Base-by-base conservation (phyloP, 2,888 invertebrate genomes). In the Coleophora deauratella region DNA sequence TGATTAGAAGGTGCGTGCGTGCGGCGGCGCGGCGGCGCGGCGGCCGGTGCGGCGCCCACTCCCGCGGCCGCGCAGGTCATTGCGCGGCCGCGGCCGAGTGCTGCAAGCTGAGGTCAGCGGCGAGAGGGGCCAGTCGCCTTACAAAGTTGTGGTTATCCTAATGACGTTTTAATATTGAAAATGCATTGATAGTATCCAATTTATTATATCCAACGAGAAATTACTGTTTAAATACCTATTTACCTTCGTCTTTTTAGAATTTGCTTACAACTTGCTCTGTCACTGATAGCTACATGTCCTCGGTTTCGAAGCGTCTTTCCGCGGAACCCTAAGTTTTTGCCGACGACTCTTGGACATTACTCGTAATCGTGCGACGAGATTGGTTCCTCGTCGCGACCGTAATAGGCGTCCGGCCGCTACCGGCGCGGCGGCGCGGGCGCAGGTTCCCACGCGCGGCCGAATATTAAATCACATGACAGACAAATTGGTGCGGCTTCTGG, bases 391-490 rank as follows among this genome's bases (percentile, higher is more conserved):
- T 34, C 43, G 50, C 46, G 39, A 41, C 33, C 41, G 45, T 57
- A 54, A 55, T 47, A 42, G 47, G 46, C 32, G 27, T 39, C 27
- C 12, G 32, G 9, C 32, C n/a, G 38, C 34, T 35, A 27, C 39
- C 27, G 33, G 13, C 27, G 6, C 28, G 31, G 44, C 47, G 41
- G 36, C 39, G 35, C 35, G 8, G 10, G 36, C 33, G 21, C 21
- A 6, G 21, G 31, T 31, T 31, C 31, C 31, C 31, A 35, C 31
- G 11, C 32, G 33, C 44, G 39, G 43, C 38, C 41, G 49, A 47
- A 56, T 57, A 72, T 73, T 71, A 72, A 71, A 66, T 67, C 60
- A 59, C 61, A 64, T 72, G 74, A 73, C 72, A 51, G 53, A 65
- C 66, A 64, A 33, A 37, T 37, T 33, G 21, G 37, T 32, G 33